Conservation (phyloP, 2,888 invertebrate genomes). For the Coronaproctus castanopsis region DNA sequence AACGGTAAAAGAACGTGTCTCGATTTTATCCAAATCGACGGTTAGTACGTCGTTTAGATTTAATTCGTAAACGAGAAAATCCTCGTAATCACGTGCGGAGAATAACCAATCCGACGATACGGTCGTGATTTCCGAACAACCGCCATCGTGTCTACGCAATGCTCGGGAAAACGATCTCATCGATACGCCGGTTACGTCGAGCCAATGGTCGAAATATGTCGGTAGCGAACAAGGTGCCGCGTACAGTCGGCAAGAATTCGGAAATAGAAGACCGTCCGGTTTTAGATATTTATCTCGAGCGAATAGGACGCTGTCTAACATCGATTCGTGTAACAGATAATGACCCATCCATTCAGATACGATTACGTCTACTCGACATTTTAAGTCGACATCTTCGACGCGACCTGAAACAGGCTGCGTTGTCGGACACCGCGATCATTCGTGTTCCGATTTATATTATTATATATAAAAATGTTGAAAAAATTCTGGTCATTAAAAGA, state of each 20-base stretch:
- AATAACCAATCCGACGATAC: slow-evolving; percentile 38
- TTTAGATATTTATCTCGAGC: slow-evolving; percentile 65
- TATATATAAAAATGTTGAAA: background rate
- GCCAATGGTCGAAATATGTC: slow-evolving; percentile 50
- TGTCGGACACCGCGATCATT: background rate
- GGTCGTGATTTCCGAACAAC: slow-evolving; percentile 43
- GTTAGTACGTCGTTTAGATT: slow-evolving; percentile 40
- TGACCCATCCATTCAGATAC: slow-evolving; percentile 98
- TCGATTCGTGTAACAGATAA: slow-evolving; percentile 82
- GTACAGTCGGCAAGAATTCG: slow-evolving; percentile 47
- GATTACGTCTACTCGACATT: slow-evolving; percentile 63
- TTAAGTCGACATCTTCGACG: slow-evolving; percentile 54
- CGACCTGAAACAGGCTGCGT: slow-evolving; percentile 33
- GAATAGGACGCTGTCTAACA: slow-evolving; percentile 71
- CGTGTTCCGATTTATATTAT: background rate
- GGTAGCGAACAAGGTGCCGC: slow-evolving; percentile 40
- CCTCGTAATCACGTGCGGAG: slow-evolving; percentile 28
- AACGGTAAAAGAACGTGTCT: slow-evolving; percentile 38
- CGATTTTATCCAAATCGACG: slow-evolving; percentile 38
- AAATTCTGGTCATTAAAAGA: no score
- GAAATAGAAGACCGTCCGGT: slow-evolving; percentile 50
- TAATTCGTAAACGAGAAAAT: slow-evolving; percentile 43
- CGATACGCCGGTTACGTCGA: slow-evolving; percentile 45
- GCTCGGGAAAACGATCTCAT: slow-evolving; percentile 41
- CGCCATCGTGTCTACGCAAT: slow-evolving; percentile 38